A percentile compares a stretch with the other conserved stretches of the same genome.
Evolutionary conservation across 2,888 invertebrate species (phyloP).

Genomic region (Eristalis pertinax): DNA sequence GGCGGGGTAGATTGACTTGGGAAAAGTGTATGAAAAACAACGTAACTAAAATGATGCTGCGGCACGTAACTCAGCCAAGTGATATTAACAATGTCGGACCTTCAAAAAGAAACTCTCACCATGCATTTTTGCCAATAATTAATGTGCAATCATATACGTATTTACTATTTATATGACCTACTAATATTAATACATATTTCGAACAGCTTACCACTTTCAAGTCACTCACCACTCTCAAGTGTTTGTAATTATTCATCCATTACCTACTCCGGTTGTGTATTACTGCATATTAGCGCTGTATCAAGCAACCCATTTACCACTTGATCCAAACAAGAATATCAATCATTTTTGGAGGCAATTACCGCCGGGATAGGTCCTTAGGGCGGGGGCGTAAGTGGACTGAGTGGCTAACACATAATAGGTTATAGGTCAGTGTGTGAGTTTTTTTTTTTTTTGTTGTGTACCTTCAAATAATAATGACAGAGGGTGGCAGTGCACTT

Average conservation of each 20-base stretch:
- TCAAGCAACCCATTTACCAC: slow-evolving; percentile 19
- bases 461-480: slow-evolving; percentile 59
- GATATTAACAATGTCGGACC: too few relatives aligned
- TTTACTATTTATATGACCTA: too few relatives aligned
- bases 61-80: too few relatives aligned
- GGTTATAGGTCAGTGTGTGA: slow-evolving; percentile 35
- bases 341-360: slow-evolving; percentile 61
- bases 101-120: too few relatives aligned
- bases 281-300: slow-evolving; percentile 27
- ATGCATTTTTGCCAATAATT: too few relatives aligned
- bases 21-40: too few relatives aligned
- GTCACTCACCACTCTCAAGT: not conserved
- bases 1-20: too few relatives aligned
- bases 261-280: slow-evolving; percentile 21
- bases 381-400: not conserved
- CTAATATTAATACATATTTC: not conserved
- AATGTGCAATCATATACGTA: too few relatives aligned
- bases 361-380: slow-evolving; percentile 27
- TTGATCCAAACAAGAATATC: slow-evolving; percentile 33
- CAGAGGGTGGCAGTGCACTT: slow-evolving; percentile 42
- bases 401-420: slow-evolving; percentile 16
- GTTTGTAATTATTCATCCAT: slow-evolving; percentile 41
- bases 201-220: not conserved
- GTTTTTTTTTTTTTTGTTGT: not conserved
- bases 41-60: too few relatives aligned